Evolutionary conservation across 2,888 invertebrate genomes (phyloP), one percentile per base, ranked within the genome.

Genomic region (Eupithecia centaureata): DNA sequence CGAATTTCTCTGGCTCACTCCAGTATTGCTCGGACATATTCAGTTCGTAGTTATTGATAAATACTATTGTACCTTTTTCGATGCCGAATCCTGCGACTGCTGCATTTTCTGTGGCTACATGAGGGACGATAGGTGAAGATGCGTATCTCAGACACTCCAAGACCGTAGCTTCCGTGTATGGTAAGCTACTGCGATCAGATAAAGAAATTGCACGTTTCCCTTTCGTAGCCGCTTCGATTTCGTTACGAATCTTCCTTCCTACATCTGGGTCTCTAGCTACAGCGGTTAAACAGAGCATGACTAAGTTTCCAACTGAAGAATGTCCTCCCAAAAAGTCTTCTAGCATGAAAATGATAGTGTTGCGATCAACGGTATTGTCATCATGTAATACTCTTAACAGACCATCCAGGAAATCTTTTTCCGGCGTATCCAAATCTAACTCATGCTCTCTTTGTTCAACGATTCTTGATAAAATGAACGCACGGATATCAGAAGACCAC

Each of bases 301-400:
- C 95, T 30, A 98, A 89, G 83, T 98, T 98, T 0, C 97, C 97
- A 13, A 98, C 95, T 0, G 98, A 98, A 0, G 97, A 96, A 82
- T 97, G 97, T 0, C 98, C 98, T 0, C 98, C 98, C 4, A 98
- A 88, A 78, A 98, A 97, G 80, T 98, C 98, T 91, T 98, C 97
- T 0, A 97, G 86, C 94, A 97, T 97, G 80, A 95, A 97, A 54
- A 97, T 95, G 7, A 97, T 96, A 0, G 96, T 96, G 65, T 97
- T 95, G 82, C 96, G 95, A 30, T 95, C 95, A n/a, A 97, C 94
- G 0, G 94, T 94, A 0, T 92, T 89, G 74, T 96, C 95, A 65
- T 95, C 95, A 57, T 94, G 93, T 0, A 97, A 82, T 65, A 96
- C 96, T 74, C 95, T 94, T 0, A 98, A 86, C 0, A 97, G 86